Conservation (phyloP, 2,888 invertebrate genomes). For the Alloscopus bannaensis region DNA sequence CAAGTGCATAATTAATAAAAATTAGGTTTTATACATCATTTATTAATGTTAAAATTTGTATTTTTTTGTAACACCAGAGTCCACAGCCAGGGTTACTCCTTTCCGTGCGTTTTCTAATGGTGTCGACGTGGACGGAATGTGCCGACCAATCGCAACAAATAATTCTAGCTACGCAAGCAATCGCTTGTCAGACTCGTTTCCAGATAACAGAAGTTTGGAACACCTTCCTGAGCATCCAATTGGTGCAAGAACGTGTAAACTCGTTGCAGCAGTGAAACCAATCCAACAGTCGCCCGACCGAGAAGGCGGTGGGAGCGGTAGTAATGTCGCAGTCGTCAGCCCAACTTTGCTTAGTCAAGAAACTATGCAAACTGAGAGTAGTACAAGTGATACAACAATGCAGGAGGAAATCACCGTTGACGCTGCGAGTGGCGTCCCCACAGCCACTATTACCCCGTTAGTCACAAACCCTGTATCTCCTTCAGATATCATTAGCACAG, state of each 20-base stretch:
- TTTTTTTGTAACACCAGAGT: constrained; percentile 31
- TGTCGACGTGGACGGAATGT: constrained; percentile 31
- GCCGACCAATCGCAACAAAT: constrained; percentile 38
- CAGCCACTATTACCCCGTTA: constrained; percentile 49
- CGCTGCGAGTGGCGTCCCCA: constrained; percentile 29
- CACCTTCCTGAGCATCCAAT: constrained; percentile 58
- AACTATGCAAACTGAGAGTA: constrained; percentile 42
- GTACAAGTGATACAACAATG: background rate
- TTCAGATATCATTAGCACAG: constrained; percentile 13
- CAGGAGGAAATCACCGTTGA: constrained; percentile 16
- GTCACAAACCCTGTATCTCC: constrained; percentile 32
- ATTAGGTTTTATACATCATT: background rate
- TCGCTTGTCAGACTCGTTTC: constrained; percentile 55
- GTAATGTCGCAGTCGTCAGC: constrained; percentile 49
- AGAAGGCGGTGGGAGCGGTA: constrained; percentile 28
- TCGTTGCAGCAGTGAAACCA: constrained; percentile 68
- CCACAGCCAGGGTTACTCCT: constrained; percentile 53
- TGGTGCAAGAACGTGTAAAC: constrained; percentile 70
- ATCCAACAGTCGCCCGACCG: constrained; percentile 59
- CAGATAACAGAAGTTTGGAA: constrained; percentile 54
- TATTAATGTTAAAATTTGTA: background rate
- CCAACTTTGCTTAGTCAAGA: constrained; percentile 47
- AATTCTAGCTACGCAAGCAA: constrained; percentile 33
- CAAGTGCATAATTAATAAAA: background rate
- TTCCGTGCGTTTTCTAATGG: constrained; percentile 56